phyloP scores from a whole-genome alignment of 2,797 vertebrate species.

The Pipistrellus pipistrellus region DNA sequence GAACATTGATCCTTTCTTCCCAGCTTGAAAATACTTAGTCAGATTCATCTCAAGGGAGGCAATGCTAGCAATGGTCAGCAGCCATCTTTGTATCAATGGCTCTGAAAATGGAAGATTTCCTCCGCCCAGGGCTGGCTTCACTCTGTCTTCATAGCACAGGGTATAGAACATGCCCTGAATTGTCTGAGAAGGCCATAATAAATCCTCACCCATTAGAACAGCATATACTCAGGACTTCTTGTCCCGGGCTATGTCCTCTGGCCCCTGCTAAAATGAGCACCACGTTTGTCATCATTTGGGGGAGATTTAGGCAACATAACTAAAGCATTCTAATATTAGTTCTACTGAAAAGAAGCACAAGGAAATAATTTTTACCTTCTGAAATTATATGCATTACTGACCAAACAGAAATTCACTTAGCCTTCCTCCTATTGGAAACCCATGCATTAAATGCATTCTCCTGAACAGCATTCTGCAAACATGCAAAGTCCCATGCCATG shows the following conservation, averaged over 20 bases:
- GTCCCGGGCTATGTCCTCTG: not conserved
- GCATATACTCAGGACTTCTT: not conserved
- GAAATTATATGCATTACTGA: slow-evolving; percentile 18
- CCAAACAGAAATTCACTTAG: slow-evolving; percentile 1
- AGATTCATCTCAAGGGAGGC: not conserved
- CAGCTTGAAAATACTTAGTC: not conserved
- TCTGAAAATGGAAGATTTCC: slow-evolving; percentile 5
- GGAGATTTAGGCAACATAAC: not conserved
- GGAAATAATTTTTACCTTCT: slow-evolving; percentile 49
- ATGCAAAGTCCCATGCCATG: not conserved
- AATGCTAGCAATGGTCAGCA: not conserved
- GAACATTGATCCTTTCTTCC: not conserved
- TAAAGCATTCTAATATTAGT: slow-evolving; percentile 1
- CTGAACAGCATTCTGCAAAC: not conserved
- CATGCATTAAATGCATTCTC: not conserved
- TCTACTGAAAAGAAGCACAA: slow-evolving; percentile 11
- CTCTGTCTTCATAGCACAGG: not conserved
- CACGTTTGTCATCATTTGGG: not conserved
- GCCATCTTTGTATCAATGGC: not conserved
- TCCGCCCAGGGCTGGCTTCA: not conserved
- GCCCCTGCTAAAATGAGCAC: not conserved
- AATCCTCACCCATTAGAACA: not conserved
- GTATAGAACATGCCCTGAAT: not conserved
- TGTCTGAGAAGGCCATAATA: not conserved
- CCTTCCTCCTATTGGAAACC: not conserved